Base-by-base conservation (phyloP, 1,140 invertebrate species). In the Cotesia typhae region DNA sequence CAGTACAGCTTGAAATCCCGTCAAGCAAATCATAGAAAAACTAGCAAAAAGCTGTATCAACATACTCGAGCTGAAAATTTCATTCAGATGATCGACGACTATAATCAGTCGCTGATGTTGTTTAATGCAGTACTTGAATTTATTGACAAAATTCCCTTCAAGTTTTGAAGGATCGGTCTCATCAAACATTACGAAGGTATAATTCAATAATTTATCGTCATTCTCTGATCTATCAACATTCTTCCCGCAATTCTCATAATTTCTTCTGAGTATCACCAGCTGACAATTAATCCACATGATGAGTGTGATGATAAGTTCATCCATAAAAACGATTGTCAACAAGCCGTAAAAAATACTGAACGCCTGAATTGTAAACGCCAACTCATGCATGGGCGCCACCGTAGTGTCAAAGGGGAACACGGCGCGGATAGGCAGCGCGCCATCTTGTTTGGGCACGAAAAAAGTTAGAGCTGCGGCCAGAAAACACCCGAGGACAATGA, bases 11-110 rank as follows among this genome's bases (percentile, higher is more conserved):
- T 82, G 81, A 69, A 81, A 82, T 61, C 80, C 75, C 12, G 75
- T 76, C 47, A 82, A 73, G 59, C 80, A 81, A 74, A 82, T 82
- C 57, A 82, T 80, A 53, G 70, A 73, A 9, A 71, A 77, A 41
- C 81, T 82, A 10, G 75, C 78, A 7, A 77, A 59, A 67, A 82
- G 74, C 63, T 81, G 81, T 53, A 77, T 59, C 57, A 81, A 75
- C 78, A 78, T 76, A 20, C 75, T 75, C n/a, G 67, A 66, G 70
- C 64, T 79, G 38, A 76, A 82, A 3, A 77, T 10, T n/a, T 71
- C 36, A 64, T 82, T 80, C 35, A 79, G 76, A 35, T 78, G 75
- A 9, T 75, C 67, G 20, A 77, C 67, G 51, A 75, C 60, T 1
- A n/a, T 12, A 12, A 79, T 67, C 20, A 81, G 55, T 59, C 76